Base-by-base conservation (phyloP, 2,797 vertebrate species). In the Enteromius argenteus region DNA sequence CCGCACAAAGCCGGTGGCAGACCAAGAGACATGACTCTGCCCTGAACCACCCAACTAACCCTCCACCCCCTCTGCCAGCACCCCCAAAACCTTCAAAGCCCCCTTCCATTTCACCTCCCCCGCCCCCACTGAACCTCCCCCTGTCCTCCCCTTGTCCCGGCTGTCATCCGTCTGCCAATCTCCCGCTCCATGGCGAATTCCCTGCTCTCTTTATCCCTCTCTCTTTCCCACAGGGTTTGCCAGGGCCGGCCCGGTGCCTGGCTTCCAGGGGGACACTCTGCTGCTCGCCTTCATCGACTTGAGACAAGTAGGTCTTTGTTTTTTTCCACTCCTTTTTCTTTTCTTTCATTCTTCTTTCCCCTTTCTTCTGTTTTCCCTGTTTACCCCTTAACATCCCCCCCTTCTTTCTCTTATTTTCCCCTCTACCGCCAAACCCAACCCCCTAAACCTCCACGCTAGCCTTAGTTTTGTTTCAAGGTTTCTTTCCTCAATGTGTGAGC, bases 301-400 rank as follows among this genome's bases (percentile, higher is more conserved):
- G 97, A 99, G 98, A 99, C 98, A 99, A 99, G 98, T 99, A 98
- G 96, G 98, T 96, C 97, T 99, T 99, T 99, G 98, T 97, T 95
- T 93, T 94, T 90, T 92, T 74, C 93, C 94, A 96, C 94, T 95
- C 95, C 93, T 95, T 91, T 88, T 91, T 88, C 88, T 82, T 96
- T 96, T 92, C 90, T 91, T 91, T 90, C 89, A 71, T 90, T 92
- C 89, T 90, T 92, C 88, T 89, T 89, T 89, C 88, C 90, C 89
- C 68, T 90, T 84, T 91, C 85, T 91, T 86, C 87, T 89, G 85
- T 90, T 89, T 88, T 89, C 81, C 85, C 86, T 87, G 87, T 86
- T 88, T 90, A 85, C 80, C 79, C 87, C 79, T 87, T 82, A 86
- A 86, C 79, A 85, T 27, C 82, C 83, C 84, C 84, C 86, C 75